Base-by-base conservation (phyloP, 2,888 invertebrate species). In the Ormyrus labotus region DNA sequence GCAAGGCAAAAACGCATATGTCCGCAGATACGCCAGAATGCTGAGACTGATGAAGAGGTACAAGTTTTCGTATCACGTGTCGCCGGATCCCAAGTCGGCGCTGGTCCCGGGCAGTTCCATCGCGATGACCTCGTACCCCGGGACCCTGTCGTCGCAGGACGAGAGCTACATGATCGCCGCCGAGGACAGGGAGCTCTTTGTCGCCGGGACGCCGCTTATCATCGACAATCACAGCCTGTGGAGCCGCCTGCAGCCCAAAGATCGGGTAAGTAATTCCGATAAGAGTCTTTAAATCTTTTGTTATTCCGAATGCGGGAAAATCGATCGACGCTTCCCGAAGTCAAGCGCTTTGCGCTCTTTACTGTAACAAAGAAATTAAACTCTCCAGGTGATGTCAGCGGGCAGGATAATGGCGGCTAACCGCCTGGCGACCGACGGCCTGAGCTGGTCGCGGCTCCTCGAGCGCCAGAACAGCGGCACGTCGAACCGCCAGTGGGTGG, bases 401-500 rank as follows among this genome's bases (percentile, higher is more conserved):
- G 94, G 96, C 0, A 93, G 97, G 4, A 93, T 95, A 11, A 94
- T 96, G 92, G 95, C 96, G 0, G 96, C 98, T 8, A 98, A 97
- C 91, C 94, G 96, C 82, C 91, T 98, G 71, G 94, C 97, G 0
- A 92, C 92, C 7, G 94, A 93, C 86, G 95, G 95, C 0, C 92
- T 93, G 77, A 92, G 94, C 5, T 98, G 98, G 98, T 94, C 94
- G 0, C 92, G 93, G 61, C 91, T 93, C 1, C 93, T 97, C 86
- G 92, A 93, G 0, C 91, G 92, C 7, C 94, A 93, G 88, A 96
- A 96, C 91, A 96, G 96, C 53, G 95, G 95, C 13, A 96, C 96
- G 63, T 96, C 96, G 80, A 95, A 95, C 89, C 96, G 96, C 87
- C 97, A 98, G 88, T 98, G 97, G 97, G 93, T 97, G 85, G 92